These are phyloP conservation scores for Empidonax traillii DNA, from an alignment of 2,113 vertebrate species.

Conservation along the genomic window DNA sequence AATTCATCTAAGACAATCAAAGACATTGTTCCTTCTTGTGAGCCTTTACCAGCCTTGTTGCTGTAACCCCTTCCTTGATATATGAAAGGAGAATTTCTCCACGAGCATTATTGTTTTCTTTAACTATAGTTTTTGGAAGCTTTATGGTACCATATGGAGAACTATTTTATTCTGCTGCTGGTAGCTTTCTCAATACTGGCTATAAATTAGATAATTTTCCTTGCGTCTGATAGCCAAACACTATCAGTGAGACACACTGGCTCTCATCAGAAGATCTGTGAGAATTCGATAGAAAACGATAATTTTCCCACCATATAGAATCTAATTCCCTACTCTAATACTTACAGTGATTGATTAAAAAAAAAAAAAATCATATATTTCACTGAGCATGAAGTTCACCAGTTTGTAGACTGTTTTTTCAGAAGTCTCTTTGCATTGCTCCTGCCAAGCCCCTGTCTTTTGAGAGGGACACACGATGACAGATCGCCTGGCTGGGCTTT, in stretches of 20 bases:
- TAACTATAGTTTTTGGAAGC: constrained; percentile 74
- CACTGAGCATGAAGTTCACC: not conserved
- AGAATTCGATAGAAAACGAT: not conserved
- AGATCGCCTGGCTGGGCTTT: rapidly evolving
- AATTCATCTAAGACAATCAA: constrained; percentile 34
- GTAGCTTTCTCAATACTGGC: constrained; percentile 69
- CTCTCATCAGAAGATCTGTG: not conserved
- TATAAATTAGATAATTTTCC: constrained; percentile 72
- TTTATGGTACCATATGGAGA: constrained; percentile 75
- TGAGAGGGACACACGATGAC: rapidly evolving
- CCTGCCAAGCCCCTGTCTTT: not conserved
- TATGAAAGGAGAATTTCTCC: not conserved
- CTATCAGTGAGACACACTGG: constrained; percentile 28
- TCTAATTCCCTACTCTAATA: not conserved
- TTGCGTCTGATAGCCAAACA: constrained; percentile 55
- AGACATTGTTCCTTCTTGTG: not conserved
- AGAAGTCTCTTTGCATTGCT: not conserved
- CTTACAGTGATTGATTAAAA: not conserved
- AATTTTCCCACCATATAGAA: not conserved
- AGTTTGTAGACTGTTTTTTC: not conserved
- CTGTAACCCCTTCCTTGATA: not conserved
- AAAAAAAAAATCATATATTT: not conserved
- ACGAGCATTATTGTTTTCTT: constrained; percentile 22
- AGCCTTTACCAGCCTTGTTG: not conserved
- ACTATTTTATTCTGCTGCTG: constrained; percentile 71